Percentiles rank a stretch among this genome's conserved stretches.
Conservation (phyloP, 2,888 invertebrate genomes). For the Aphodius granarius region DNA sequence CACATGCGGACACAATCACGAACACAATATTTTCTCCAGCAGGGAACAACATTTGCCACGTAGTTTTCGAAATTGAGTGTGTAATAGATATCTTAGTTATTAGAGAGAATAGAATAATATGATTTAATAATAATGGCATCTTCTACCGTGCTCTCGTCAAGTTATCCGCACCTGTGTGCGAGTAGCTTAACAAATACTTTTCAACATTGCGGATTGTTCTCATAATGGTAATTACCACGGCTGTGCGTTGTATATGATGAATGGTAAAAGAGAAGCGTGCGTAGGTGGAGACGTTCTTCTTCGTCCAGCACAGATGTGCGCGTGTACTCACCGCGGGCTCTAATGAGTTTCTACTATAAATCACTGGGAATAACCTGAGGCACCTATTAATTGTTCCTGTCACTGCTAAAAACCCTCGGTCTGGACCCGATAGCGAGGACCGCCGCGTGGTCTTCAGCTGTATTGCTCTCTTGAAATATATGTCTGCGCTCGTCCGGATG, state of each 20-base stretch:
- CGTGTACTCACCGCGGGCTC: constrained; percentile 45
- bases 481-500: constrained; percentile 32
- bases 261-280: constrained; percentile 34
- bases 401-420: constrained; percentile 40
- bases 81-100: too few relatives aligned
- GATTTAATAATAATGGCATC: too few relatives aligned
- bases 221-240: constrained; percentile 38
- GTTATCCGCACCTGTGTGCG: constrained; percentile 31
- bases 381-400: constrained; percentile 49
- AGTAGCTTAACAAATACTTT: background rate
- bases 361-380: constrained; percentile 43
- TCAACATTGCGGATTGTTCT: constrained; percentile 30
- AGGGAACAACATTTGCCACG: too few relatives aligned
- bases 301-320: constrained; percentile 33
- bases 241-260: constrained; percentile 34
- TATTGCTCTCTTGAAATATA: background rate
- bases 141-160: too few relatives aligned
- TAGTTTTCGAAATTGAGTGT: too few relatives aligned
- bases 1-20: too few relatives aligned
- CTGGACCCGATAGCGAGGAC: constrained; percentile 37
- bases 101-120: too few relatives aligned
- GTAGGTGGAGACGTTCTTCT: constrained; percentile 33
- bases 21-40: too few relatives aligned
- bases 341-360: constrained; percentile 50
- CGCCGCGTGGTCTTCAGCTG: constrained; percentile 36